Conservation (phyloP, 92 coral and sea anemone genomes). For the Porites rus region DNA sequence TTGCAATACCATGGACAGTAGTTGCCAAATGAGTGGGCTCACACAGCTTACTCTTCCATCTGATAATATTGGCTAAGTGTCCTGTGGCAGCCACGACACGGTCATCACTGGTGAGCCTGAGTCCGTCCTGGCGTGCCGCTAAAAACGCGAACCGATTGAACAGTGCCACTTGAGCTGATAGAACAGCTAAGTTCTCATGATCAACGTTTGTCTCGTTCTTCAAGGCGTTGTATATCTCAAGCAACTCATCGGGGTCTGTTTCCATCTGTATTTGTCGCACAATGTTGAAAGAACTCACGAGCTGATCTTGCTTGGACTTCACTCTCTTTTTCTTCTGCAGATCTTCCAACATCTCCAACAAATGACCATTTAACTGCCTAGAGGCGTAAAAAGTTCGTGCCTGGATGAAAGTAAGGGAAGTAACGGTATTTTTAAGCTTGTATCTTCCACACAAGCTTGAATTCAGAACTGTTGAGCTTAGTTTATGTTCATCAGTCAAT, state of each 20-base stretch:
- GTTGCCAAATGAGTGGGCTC: conserved; percentile 71
- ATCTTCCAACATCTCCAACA: not conserved
- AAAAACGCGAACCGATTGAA: conserved; percentile 16
- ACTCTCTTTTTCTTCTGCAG: conserved; percentile 2
- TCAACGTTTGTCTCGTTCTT: not conserved
- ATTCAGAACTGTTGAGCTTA: too few species aligned
- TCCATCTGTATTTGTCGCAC: conserved; percentile 30
- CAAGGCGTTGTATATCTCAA: conserved; percentile 36
- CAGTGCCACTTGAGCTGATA: conserved; percentile 45
- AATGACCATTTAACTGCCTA: not conserved
- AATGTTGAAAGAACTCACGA: conserved; percentile 17
- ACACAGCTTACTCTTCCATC: conserved; percentile 23
- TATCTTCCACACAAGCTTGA: not conserved
- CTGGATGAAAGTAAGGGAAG: not conserved
- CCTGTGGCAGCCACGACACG: conserved; percentile 10
- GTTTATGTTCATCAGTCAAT: not conserved
- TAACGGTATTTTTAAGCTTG: not conserved
- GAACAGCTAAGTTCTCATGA: not conserved
- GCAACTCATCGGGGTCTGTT: conserved; percentile 33
- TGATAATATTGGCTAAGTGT: conserved; percentile 7
- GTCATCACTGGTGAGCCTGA: not conserved
- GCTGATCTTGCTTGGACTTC: conserved; percentile 1
- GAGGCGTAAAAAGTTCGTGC: not conserved
- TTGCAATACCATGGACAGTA: conserved; percentile 75
- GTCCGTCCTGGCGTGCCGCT: not conserved